These are phyloP conservation scores for Drosophila picticornis DNA, from an alignment of 2,888 invertebrate species.

Conservation along the genomic window DNA sequence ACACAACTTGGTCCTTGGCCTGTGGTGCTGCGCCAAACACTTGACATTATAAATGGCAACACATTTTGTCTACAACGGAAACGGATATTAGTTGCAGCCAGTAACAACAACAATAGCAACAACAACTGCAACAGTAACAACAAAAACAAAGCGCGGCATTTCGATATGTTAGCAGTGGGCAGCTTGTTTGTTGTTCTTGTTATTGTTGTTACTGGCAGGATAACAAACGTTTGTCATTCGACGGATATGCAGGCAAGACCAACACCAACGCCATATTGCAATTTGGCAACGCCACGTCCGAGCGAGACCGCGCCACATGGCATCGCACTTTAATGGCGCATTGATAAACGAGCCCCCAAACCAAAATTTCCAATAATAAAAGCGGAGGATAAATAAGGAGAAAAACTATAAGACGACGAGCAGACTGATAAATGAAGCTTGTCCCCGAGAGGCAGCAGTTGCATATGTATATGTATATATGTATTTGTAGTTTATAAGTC, in stretches of 20 bases:
- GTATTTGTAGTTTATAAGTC: slow-evolving; percentile 17
- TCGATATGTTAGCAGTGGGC: slow-evolving; percentile 56
- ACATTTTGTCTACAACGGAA: slow-evolving; percentile 83
- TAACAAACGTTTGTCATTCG: slow-evolving; percentile 75
- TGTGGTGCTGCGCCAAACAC: slow-evolving; percentile 59
- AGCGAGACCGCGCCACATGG: slow-evolving; percentile 69
- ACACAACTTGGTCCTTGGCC: slow-evolving; percentile 9
- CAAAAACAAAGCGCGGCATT: slow-evolving; percentile 47
- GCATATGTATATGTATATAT: slow-evolving; percentile 5
- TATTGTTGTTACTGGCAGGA: slow-evolving; percentile 46
- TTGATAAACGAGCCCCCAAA: slow-evolving; percentile 70
- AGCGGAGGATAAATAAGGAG: slow-evolving; percentile 1
- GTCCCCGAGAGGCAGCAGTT: slow-evolving; percentile 5
- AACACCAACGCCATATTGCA: slow-evolving; percentile 69
- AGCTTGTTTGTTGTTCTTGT: slow-evolving; percentile 26
- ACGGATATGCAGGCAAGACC: slow-evolving; percentile 64
- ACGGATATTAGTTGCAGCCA: slow-evolving; percentile 83
- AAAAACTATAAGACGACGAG: slow-evolving; percentile 32
- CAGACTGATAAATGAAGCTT: slow-evolving; percentile 72
- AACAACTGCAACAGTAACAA: slow-evolving; percentile 24
- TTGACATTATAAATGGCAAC: slow-evolving; percentile 82
- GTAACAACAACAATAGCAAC: slow-evolving; percentile 26
- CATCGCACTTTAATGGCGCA: slow-evolving; percentile 70
- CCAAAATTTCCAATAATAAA: slow-evolving; percentile 52
- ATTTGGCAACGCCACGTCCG: slow-evolving; percentile 68